A percentile compares a stretch with the other conserved stretches of the same genome.
Conservation (phyloP, 2,113 vertebrate species). For the Hippocampus mohnikei region DNA sequence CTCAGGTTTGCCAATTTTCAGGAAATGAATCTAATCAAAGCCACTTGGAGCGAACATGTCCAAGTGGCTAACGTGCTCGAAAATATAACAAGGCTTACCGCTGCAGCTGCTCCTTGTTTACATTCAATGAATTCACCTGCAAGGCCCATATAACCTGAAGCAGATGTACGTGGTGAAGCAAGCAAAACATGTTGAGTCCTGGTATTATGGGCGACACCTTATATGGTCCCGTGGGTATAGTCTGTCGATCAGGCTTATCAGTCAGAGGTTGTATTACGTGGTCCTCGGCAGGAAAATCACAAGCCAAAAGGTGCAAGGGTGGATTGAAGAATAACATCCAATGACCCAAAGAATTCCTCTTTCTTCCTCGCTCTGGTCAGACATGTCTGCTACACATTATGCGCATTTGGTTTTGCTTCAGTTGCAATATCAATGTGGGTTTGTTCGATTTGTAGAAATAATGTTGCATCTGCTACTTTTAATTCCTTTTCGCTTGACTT, state of each 20-base stretch:
- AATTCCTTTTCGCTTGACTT: background rate
- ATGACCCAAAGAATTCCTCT: background rate
- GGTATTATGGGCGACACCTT: conserved; percentile 33
- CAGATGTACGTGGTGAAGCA: conserved; percentile 37
- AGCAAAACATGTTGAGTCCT: conserved; percentile 25
- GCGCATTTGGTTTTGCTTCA: background rate
- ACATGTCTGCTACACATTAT: background rate
- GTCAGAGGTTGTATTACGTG: conserved; percentile 13
- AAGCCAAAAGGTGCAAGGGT: conserved; percentile 16
- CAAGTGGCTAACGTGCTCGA: conserved; percentile 28
- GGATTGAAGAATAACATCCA: background rate
- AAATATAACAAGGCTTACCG: conserved; percentile 31
- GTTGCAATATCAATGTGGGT: background rate
- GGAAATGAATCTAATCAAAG: conserved; percentile 18
- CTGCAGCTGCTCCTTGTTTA: conserved; percentile 37
- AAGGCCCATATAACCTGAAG: conserved; percentile 24
- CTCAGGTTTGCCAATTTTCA: conserved; percentile 5
- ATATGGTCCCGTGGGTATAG: conserved; percentile 22
- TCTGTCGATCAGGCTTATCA: conserved; percentile 14
- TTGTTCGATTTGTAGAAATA: background rate
- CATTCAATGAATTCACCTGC: conserved; percentile 40
- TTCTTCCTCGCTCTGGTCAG: background rate
- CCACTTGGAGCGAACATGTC: conserved; percentile 16
- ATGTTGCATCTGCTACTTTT: background rate
- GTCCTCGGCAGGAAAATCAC: conserved; percentile 4